Conservation (phyloP, 1,140 invertebrate genomes). For the Mactra quadrangularis region DNA sequence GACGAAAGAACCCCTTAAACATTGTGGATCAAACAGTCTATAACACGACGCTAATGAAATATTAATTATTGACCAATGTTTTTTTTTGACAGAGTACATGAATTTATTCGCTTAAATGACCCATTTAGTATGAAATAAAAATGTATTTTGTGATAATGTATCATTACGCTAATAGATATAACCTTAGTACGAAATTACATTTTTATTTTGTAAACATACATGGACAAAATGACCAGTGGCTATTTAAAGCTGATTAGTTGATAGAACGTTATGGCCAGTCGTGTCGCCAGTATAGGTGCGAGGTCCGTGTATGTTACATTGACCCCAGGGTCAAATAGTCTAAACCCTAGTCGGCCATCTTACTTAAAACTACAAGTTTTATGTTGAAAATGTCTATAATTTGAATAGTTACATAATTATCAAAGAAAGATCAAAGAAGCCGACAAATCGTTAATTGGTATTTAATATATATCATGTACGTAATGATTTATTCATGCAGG, state of each 20-base stretch:
- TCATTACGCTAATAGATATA: neutral
- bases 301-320: slow-evolving; percentile 26
- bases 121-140: slow-evolving; percentile 2
- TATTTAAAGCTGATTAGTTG: slow-evolving; percentile 23
- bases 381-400: slow-evolving; percentile 6
- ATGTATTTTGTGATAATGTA: neutral
- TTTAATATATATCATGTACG: slow-evolving; percentile 24
- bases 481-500: neutral
- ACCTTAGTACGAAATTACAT: slow-evolving; percentile 5
- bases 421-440: slow-evolving; percentile 44
- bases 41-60: no score
- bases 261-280: slow-evolving; percentile 53
- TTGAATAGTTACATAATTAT: slow-evolving; percentile 7
- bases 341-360: neutral
- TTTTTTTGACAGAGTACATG: neutral
- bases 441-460: slow-evolving; percentile 38
- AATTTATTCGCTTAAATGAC: neutral
- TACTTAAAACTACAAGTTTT: slow-evolving; percentile 32
- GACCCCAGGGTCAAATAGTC: neutral
- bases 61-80: neutral
- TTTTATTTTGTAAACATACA: slow-evolving; percentile 23
- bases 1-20: no score
- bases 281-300: slow-evolving; percentile 40
- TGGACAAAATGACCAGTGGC: slow-evolving; percentile 32
- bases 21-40: no score